Evolutionary conservation across 2,888 invertebrate genomes (phyloP).

Genomic region (Perdita meconis): DNA sequence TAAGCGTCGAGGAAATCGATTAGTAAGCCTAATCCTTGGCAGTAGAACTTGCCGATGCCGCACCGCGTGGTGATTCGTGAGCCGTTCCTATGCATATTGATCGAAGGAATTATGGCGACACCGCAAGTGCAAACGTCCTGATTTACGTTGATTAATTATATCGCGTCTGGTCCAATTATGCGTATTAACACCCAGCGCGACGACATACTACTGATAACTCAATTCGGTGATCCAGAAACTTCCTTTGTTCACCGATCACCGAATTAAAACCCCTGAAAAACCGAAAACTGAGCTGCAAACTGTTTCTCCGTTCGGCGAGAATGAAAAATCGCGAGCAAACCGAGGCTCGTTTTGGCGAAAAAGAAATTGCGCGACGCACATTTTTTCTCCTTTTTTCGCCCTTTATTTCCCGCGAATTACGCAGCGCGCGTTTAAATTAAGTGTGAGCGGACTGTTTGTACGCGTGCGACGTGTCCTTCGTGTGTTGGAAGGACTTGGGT

Average conservation of each 20-base stretch:
- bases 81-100: constrained; percentile 60
- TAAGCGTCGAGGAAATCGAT: constrained; percentile 17
- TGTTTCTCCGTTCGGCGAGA: neutral
- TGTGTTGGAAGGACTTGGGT: constrained; percentile 15
- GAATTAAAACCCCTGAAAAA: too few relatives aligned
- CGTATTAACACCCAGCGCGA: neutral
- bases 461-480: constrained; percentile 10
- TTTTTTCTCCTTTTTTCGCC: neutral
- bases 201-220: neutral
- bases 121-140: constrained; percentile 64
- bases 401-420: constrained; percentile 33
- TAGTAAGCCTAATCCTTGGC: constrained; percentile 11
- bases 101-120: constrained; percentile 64
- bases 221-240: too few relatives aligned
- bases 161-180: constrained; percentile 36
- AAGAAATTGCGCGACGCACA: constrained; percentile 33
- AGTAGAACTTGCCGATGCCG: constrained; percentile 34
- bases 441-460: constrained; percentile 42
- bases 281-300: neutral
- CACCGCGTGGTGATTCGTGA: constrained; percentile 28
- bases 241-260: too few relatives aligned
- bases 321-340: constrained; percentile 27
- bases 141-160: constrained; percentile 67
- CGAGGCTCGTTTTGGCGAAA: constrained; percentile 6
- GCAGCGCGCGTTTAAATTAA: constrained; percentile 51